Evolutionary conservation across 2,888 invertebrate genomes (phyloP), one percentile per base, ranked within the genome.

Genomic region (Brachyptera risi): DNA sequence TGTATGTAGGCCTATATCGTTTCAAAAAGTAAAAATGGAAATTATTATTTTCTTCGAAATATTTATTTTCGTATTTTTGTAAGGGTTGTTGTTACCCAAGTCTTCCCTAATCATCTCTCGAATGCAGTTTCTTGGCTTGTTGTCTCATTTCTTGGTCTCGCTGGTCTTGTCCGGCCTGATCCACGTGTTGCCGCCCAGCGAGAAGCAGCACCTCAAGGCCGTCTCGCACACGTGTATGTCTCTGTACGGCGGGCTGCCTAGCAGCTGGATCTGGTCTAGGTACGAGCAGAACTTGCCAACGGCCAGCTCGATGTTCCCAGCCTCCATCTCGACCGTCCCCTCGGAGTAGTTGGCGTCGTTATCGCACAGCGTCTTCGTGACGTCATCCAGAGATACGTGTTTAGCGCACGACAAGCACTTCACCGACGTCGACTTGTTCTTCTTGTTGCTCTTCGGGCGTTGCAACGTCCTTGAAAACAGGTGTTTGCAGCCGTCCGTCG

Each of bases 201-300:
- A 83, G 68, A 82, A 80, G 69, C 88, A 88, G 0, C 83, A 78
- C 1, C 85, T 76, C 35, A 90, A 73, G 0, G 86, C 81, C 69
- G 88, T 87, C 73, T 90, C 87, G 0, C 86, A 87, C 26, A 86
- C 73, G 51, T 87, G 81, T 0, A 87, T 85, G 61, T 84, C 83
- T 44, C 80, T 80, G 66, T 88, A 84, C 0, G 90, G 90, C 0
- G 85, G 77, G 0, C 58, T 23, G 26, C 67, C 67, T 37, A 68
- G 44, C 19, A 37, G 51, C 49, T 68, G 63, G 63, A 67, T 62
- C n/a, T 42, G 60, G 40, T 68, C 65, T n/a, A 69, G 59, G 40
- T 61, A 67, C 75, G 74, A 0, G 84, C 87, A 23, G 23, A 88
- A 76, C 0, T 77, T 70, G 1, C 73, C 69, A 13, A 81, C 79